Conservation (phyloP, 37 sponge, comb jelly and placozoan species). For the Diacarnus erythraeanus region DNA sequence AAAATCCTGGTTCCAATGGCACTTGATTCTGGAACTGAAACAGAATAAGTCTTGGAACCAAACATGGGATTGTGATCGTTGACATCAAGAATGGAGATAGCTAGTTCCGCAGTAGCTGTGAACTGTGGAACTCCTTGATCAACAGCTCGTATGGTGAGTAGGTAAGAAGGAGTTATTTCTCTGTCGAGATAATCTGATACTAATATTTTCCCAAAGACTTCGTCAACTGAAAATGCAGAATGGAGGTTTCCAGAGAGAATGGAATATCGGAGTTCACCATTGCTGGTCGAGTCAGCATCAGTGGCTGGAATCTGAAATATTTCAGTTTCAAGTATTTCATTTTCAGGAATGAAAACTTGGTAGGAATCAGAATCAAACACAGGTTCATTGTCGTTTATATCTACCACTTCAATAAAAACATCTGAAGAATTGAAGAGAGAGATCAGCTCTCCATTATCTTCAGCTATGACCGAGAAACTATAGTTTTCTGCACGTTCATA, state of each 20-base stretch:
- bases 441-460: constrained; percentile 35
- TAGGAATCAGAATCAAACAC: constrained; percentile 41
- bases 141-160: constrained; percentile 44
- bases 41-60: constrained; percentile 20
- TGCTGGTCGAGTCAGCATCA: constrained; percentile 61
- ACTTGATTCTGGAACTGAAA: constrained; percentile 51
- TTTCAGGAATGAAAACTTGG: constrained; percentile 56
- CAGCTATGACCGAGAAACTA: constrained; percentile 43
- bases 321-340: constrained; percentile 38
- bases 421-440: constrained; percentile 23
- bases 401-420: constrained; percentile 38
- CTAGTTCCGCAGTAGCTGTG: constrained; percentile 55
- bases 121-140: constrained; percentile 68
- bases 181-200: constrained; percentile 53
- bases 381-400: constrained; percentile 73
- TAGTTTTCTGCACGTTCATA: constrained; percentile 49
- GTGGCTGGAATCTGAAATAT: constrained; percentile 65
- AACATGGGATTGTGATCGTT: constrained; percentile 77
- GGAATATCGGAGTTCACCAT: constrained; percentile 65
- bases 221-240: constrained; percentile 60
- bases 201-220: constrained; percentile 55
- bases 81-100: constrained; percentile 50
- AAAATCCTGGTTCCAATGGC: constrained; percentile 27
- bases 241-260: constrained; percentile 59
- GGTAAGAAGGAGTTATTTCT: constrained; percentile 44